Evolutionary conservation across 2,113 vertebrate species (phyloP), one percentile per base, ranked within the genome.

Genomic region (Bostrychus sinensis): DNA sequence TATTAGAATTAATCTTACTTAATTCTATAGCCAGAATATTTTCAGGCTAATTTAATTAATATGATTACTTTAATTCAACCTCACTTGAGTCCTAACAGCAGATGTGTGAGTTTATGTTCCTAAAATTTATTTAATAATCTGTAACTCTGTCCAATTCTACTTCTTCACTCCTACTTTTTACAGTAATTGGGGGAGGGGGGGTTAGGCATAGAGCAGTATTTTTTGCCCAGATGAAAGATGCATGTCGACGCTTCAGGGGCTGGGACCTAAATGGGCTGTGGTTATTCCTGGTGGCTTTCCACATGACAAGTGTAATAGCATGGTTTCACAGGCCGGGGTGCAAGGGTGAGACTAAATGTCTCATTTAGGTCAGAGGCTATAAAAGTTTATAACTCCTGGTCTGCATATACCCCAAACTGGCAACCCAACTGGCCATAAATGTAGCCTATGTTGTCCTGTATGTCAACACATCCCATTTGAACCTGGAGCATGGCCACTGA

Each of bases 311-410:
- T 59, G 81, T 82, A 87, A 89, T 82, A 73, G 79, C 43, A 79
- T 79, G 81, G 82, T 87, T 86, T 64, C 77, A 68, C 67, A 66
- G 48, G 66, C 50, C 63, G 45, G 54, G 73, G 73, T 82, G 73
- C 82, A 76, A 80, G 80, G 45, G 62, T 70, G 77, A 87, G 76
- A 75, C 82, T 81, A 85, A 85, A 87, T 84, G 68, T 84, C 81
- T 82, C 65, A 84, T 89, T 89, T 84, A 66, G 78, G 83, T 85
- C 78, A 73, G 63, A 28, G 41, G 69, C 80, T 83, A 88, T 86
- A 88, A 81, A 84, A 69, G 80, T 88, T 85, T 77, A 67, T 83
- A 81, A 77, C 58, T 66, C 74, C 66, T 66, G 66, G 74, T 80
- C 70, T 69, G 55, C 84, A 70, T 76, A 67, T 75, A 78, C 82